phyloP scores from a whole-genome alignment of 2,888 invertebrate species.

The Nomada hirtipes region DNA sequence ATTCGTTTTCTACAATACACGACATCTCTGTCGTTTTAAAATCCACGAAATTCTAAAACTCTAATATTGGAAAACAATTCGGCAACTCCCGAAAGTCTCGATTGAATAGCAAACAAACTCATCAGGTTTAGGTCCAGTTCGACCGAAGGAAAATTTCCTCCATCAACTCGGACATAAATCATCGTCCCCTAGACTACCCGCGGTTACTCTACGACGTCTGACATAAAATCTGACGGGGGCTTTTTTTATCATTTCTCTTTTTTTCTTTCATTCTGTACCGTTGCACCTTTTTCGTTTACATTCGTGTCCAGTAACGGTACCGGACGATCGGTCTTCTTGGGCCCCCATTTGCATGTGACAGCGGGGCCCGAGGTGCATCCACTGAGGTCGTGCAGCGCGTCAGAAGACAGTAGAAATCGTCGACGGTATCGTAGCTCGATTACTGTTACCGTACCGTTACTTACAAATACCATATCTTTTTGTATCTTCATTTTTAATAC shows the following conservation, averaged over 20 bases:
- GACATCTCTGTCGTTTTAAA: too few relatives aligned
- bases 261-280: slow-evolving; percentile 70
- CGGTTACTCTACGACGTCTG: slow-evolving; percentile 20
- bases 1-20: too few relatives aligned
- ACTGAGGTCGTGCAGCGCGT: slow-evolving; percentile 22
- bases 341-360: slow-evolving; percentile 52
- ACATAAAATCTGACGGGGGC: not conserved
- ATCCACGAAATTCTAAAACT: too few relatives aligned
- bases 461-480: not conserved
- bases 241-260: not conserved
- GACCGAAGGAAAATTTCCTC: too few relatives aligned
- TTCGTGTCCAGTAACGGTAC: slow-evolving; percentile 74
- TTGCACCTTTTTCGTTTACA: slow-evolving; percentile 75
- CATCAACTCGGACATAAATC: too few relatives aligned
- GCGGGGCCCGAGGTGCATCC: slow-evolving; percentile 22
- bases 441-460: slow-evolving; percentile 45
- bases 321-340: slow-evolving; percentile 61
- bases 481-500: slow-evolving; percentile 14
- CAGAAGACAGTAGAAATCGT: slow-evolving; percentile 18
- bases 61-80: too few relatives aligned
- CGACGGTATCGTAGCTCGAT: slow-evolving; percentile 24
- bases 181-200: not conserved
- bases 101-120: too few relatives aligned
- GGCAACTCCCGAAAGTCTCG: too few relatives aligned
- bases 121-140: too few relatives aligned